Percentiles rank a stretch among this genome's conserved stretches.
Conservation (phyloP, 1,140 invertebrate species). For the Drosophila carrolli region DNA sequence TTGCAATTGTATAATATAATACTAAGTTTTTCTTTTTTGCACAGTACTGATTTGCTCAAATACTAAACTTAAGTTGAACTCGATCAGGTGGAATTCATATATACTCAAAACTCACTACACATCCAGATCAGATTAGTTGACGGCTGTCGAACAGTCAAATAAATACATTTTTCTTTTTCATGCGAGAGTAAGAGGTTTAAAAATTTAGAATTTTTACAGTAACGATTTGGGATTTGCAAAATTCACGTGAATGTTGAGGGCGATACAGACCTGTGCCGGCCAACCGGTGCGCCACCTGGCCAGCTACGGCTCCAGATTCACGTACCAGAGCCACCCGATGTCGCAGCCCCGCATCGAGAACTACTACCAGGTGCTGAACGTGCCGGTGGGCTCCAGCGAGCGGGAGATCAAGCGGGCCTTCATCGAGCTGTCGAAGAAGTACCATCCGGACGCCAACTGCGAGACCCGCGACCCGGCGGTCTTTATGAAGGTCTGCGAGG, state of each 20-base stretch:
- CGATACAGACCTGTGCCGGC: constrained; percentile 5
- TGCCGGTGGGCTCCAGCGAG: constrained; percentile 33
- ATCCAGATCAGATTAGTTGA: constrained; percentile 12
- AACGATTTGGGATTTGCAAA: constrained; percentile 18
- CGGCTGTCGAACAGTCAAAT: constrained; percentile 13
- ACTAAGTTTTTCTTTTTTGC: too few relatives aligned
- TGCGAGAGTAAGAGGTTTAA: constrained; percentile 6
- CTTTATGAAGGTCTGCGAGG: constrained; percentile 60
- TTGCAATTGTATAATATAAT: too few relatives aligned
- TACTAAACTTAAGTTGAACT: neutral
- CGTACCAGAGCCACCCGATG: neutral
- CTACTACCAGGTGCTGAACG: constrained; percentile 62
- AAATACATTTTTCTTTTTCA: constrained; percentile 22
- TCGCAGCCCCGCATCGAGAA: constrained; percentile 13
- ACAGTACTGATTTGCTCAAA: neutral
- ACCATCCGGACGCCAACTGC: constrained; percentile 55
- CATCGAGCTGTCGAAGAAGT: constrained; percentile 60
- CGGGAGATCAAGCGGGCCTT: constrained; percentile 57
- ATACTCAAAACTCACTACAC: neutral
- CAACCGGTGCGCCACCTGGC: constrained; percentile 27
- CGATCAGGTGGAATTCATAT: neutral
- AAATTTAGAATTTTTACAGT: constrained; percentile 9
- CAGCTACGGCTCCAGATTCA: constrained; percentile 14
- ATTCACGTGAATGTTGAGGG: constrained; percentile 45
- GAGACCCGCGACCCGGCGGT: constrained; percentile 25